Evolutionary conservation across 2,113 vertebrate genomes (phyloP), one percentile per base, ranked within the genome.

Genomic region (Chiloscyllium plagiosum): DNA sequence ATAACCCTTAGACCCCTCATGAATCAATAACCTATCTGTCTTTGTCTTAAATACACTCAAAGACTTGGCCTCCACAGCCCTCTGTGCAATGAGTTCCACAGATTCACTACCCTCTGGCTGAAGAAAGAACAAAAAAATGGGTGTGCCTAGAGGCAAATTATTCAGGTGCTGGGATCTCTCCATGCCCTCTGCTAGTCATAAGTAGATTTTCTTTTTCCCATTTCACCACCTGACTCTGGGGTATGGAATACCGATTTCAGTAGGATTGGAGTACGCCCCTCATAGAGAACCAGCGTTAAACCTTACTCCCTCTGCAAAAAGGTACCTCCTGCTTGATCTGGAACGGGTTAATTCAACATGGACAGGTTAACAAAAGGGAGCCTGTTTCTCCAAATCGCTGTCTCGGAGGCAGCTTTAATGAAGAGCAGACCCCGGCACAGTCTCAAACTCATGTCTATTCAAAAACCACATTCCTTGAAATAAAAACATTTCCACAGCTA

Each of bases 381-480:
- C 65, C 61, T 93, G 61, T 93, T 37, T 68, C 89, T 42, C 5
- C 19, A 2, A 6, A 33, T 68, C 33, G 22, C 15, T 29, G 10
- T 33, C 68, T 24, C 42, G 4, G 26, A 76, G 94, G 94, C 72
- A 24, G 42, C 15, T 24, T 17, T 95, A 95, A 95, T 95, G 94
- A 29, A 52, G 69, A 72, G 42, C 94, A 95, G 94, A 50, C 37
- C 17, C 29, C 65, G 37, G 29, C 17, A 29, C n/a, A 26, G 22
- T 29, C 56, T 65, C 33, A 93, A 93, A 42, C 61, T 37, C 61
- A 5, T 50, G 68, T 50, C 94, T 50, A 76, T 72, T 95, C 94
- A 70, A 42, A 93, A 47, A 22, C 50, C 94, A 95, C 94, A 95
- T 95, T 95, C 94, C 94, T 72, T 72, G 37, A 95, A 72, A 33